A percentile compares a stretch with the other conserved stretches of the same genome.
Evolutionary conservation across 2,888 invertebrate genomes (phyloP).

Genomic region (Gnatocerus cornutus): DNA sequence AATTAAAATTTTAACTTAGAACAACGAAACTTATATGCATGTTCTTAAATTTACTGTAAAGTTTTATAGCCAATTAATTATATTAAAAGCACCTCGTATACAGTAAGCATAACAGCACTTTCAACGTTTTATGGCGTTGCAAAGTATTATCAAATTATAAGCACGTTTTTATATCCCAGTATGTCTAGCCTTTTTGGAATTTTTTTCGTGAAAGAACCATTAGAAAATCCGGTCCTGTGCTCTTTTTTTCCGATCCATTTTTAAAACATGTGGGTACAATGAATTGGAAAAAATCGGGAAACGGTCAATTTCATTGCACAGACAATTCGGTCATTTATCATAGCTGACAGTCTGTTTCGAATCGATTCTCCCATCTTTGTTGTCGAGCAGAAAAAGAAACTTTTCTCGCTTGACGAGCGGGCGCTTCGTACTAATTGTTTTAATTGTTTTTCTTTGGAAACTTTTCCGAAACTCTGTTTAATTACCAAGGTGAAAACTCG

Average conservation of each 20-base stretch:
- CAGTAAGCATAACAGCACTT: no score
- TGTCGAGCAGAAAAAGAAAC: conserved; percentile 47
- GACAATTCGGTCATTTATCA: conserved; percentile 54
- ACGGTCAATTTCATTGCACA: conserved; percentile 50
- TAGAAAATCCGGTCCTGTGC: no score
- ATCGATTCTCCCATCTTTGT: conserved; percentile 50
- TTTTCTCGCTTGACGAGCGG: conserved; percentile 44
- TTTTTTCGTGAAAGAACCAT: no score
- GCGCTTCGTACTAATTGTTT: conserved; percentile 50
- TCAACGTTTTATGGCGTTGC: no score
- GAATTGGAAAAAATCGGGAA: conserved; percentile 39
- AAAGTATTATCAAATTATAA: no score
- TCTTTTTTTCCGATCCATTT: conserved; percentile 13
- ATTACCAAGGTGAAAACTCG: conserved; percentile 53
- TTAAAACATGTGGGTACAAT: conserved; percentile 22
- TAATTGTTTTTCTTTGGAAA: conserved; percentile 52
- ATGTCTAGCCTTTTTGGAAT: no score
- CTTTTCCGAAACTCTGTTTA: conserved; percentile 51
- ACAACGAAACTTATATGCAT: no score
- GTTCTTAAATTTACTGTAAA: no score
- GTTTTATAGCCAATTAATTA: no score
- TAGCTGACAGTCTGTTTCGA: conserved; percentile 49
- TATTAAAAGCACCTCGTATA: no score
- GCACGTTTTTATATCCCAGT: no score
- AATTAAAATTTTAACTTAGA: no score